Base-by-base conservation (phyloP, 1,140 invertebrate genomes). In the Drosophila sulfurigaster region DNA sequence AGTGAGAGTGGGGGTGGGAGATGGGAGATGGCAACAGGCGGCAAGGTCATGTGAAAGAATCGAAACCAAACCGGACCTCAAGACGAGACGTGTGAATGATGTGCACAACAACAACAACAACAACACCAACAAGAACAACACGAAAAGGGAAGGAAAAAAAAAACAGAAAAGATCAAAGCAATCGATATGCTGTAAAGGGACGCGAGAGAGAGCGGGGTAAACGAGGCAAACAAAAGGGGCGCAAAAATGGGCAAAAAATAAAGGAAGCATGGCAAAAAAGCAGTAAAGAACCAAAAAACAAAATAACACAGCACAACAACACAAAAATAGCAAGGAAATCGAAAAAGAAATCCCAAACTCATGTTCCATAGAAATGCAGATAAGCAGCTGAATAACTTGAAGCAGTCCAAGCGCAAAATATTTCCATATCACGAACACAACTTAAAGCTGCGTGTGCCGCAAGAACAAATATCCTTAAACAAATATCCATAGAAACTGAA, bases 1-100 rank as follows among this genome's bases (percentile, higher is more conserved):
- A 20, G 20, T 2, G 20, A 20, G 20, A 20, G 20, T 25, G 20
- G 20, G 16, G 16, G 16, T 20, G 16, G 16, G 20, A 4, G 32
- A 38, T n/a, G n/a, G n/a, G n/a, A n/a, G 32, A 38, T 11, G 49
- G 49, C 51, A 65, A 65, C 63, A 65, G 49, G 58, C 49, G 38
- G 38, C 63, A 65, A 65, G 63, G 63, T 65, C 63, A 52, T 45
- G 51, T 32, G 38, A 56, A 45, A 65, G 8, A 56, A 45, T 38
- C 63, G 38, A 16, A 54, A 56, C 4, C 38, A 16, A 54, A 56
- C 4, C 38, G 51, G 35, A 65, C 51, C 38, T 54, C 49, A 45
- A 52, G 13, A 72, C 68, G 71, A 78, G 75, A 78, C 75, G 78
- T 79, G 75, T 57, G 52, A 80, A 73, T 45, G 48, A 38, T 38